These are phyloP conservation scores for Pseudoatta argentina DNA, from an alignment of 1,140 invertebrate species.

Conservation along the genomic window DNA sequence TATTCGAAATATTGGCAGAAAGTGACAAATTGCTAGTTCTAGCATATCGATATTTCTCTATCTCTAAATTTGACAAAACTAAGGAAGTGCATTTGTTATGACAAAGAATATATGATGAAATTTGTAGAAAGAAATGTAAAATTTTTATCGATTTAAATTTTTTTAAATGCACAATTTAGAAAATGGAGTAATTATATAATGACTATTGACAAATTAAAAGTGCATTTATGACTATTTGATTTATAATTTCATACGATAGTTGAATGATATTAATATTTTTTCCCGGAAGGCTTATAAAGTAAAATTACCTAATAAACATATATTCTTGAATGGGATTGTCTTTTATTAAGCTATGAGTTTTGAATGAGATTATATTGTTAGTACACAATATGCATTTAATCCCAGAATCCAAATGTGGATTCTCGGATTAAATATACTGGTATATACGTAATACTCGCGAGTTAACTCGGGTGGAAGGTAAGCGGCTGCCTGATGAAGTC, in stretches of 20 bases:
- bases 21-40: slow-evolving; percentile 1
- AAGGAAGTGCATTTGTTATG: background rate
- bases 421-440: slow-evolving; percentile 31
- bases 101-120: background rate
- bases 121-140: background rate
- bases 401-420: background rate
- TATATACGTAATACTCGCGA: background rate
- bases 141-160: background rate
- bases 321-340: background rate
- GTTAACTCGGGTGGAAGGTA: background rate
- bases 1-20: background rate
- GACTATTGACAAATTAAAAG: background rate
- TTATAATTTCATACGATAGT: background rate
- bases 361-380: slow-evolving; percentile 22
- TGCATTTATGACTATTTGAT: background rate
- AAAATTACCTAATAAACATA: background rate
- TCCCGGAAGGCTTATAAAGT: background rate
- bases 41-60: background rate
- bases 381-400: slow-evolving; percentile 28
- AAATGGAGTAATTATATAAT: background rate
- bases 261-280: background rate
- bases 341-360: background rate
- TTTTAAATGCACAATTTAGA: background rate
- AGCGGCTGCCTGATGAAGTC: background rate
- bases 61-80: slow-evolving; percentile 2